Conservation (phyloP, 2,888 invertebrate species). For the Meandrusa payeni region DNA sequence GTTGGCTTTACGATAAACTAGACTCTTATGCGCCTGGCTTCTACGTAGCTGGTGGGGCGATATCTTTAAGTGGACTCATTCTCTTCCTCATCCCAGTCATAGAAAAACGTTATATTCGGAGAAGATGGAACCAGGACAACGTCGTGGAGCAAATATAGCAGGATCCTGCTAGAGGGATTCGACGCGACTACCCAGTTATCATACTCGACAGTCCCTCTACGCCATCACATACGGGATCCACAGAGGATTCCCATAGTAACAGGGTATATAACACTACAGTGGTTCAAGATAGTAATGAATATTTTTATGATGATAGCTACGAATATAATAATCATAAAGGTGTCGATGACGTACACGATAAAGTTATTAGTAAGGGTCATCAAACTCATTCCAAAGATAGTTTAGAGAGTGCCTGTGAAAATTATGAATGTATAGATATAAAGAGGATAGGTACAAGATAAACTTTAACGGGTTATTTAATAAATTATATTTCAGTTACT, state of each 20-base stretch:
- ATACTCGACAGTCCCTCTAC: constrained; percentile 72
- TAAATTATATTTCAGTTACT: constrained; percentile 10
- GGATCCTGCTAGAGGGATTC: constrained; percentile 39
- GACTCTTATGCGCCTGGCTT: constrained; percentile 93
- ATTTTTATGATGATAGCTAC: constrained; percentile 49
- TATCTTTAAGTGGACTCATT: constrained; percentile 93
- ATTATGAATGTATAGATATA: constrained; percentile 49
- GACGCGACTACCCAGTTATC: constrained; percentile 52
- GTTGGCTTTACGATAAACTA: constrained; percentile 89
- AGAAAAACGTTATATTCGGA: constrained; percentile 66
- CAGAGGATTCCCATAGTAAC: constrained; percentile 61
- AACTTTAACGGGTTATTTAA: constrained; percentile 10
- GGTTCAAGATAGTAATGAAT: constrained; percentile 53
- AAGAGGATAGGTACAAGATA: constrained; percentile 29
- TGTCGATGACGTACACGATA: constrained; percentile 51
- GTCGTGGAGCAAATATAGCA: constrained; percentile 69
- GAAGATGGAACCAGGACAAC: constrained; percentile 49
- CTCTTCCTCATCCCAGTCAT: constrained; percentile 90
- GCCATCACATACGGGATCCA: constrained; percentile 52
- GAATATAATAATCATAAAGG: constrained; percentile 44
- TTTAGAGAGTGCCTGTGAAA: constrained; percentile 47
- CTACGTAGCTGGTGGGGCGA: constrained; percentile 91
- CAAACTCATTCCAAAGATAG: constrained; percentile 70
- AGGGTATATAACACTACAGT: constrained; percentile 71
- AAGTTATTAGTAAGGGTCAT: constrained; percentile 43